Percentiles rank a stretch among this genome's conserved stretches.
phyloP scores from a whole-genome alignment of 2,888 invertebrate species.

The Mythimna pallens region DNA sequence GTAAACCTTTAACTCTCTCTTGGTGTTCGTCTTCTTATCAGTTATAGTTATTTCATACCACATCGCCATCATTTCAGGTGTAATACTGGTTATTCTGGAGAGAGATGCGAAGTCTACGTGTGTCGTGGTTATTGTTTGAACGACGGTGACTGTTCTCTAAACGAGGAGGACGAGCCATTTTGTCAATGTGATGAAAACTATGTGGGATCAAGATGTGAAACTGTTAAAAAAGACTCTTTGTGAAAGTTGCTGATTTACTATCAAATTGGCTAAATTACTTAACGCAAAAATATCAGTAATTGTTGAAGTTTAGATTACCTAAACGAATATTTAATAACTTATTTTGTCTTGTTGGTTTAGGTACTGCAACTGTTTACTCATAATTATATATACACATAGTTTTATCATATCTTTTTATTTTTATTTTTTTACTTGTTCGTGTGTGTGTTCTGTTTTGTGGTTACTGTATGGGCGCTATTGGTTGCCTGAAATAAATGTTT shows the following conservation, averaged over 20 bases:
- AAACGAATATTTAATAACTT: too few relatives aligned
- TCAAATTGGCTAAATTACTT: too few relatives aligned
- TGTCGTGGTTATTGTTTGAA: conserved; percentile 92
- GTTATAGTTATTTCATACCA: neutral
- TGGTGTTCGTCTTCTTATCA: neutral
- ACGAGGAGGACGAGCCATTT: conserved; percentile 71
- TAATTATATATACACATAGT: too few relatives aligned
- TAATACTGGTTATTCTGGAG: conserved; percentile 79
- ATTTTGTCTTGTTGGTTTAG: too few relatives aligned
- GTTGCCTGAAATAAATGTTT: too few relatives aligned
- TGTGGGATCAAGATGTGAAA: conserved; percentile 91
- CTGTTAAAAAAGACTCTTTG: conserved; percentile 31
- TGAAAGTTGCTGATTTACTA: neutral
- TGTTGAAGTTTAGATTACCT: too few relatives aligned
- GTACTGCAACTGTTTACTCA: too few relatives aligned
- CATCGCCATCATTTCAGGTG: conserved; percentile 79
- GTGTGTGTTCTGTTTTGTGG: too few relatives aligned
- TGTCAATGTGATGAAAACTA: conserved; percentile 89
- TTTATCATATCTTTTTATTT: too few relatives aligned
- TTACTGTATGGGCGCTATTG: too few relatives aligned
- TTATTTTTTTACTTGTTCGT: too few relatives aligned
- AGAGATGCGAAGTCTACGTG: conserved; percentile 85
- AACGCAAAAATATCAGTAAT: too few relatives aligned
- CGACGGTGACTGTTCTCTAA: conserved; percentile 79
- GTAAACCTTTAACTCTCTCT: conserved; percentile 62